These are phyloP conservation scores for Sisyra terminalis DNA, from an alignment of 2,888 invertebrate genomes.

Conservation along the genomic window DNA sequence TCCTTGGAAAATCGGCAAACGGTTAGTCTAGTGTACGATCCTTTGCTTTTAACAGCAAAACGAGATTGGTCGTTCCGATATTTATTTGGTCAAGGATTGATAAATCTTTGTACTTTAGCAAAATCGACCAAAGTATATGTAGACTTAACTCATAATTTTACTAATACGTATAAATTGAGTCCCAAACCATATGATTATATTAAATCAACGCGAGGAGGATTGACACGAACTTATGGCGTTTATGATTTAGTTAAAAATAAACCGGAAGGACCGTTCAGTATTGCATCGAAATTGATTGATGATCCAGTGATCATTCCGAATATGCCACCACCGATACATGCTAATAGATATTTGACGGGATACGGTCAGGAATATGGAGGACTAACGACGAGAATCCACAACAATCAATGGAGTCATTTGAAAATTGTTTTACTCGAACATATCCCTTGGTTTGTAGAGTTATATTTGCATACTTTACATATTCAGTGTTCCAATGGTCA, in stretches of 20 bases:
- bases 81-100: constrained; percentile 73
- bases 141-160: constrained; percentile 49
- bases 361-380: constrained; percentile 87
- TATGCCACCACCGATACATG: constrained; percentile 52
- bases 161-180: constrained; percentile 41
- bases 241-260: constrained; percentile 42
- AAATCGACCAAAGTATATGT: constrained; percentile 63
- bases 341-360: constrained; percentile 69
- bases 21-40: constrained; percentile 76
- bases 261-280: constrained; percentile 13
- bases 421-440: constrained; percentile 76
- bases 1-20: constrained; percentile 71
- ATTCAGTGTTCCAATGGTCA: constrained; percentile 35
- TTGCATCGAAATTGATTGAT: constrained; percentile 11
- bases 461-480: constrained; percentile 77
- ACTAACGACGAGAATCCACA: constrained; percentile 69
- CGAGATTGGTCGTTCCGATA: constrained; percentile 75
- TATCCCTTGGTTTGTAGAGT: constrained; percentile 78
- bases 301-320: constrained; percentile 33
- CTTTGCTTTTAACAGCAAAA: constrained; percentile 40
- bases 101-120: constrained; percentile 69
- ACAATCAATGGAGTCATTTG: constrained; percentile 58
- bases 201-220: constrained; percentile 50
- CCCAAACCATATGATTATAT: constrained; percentile 42
- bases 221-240: constrained; percentile 45